A percentile compares a stretch with the other conserved stretches of the same genome.
phyloP scores from a whole-genome alignment of 2,113 vertebrate species.

The Cichladusa arquata region DNA sequence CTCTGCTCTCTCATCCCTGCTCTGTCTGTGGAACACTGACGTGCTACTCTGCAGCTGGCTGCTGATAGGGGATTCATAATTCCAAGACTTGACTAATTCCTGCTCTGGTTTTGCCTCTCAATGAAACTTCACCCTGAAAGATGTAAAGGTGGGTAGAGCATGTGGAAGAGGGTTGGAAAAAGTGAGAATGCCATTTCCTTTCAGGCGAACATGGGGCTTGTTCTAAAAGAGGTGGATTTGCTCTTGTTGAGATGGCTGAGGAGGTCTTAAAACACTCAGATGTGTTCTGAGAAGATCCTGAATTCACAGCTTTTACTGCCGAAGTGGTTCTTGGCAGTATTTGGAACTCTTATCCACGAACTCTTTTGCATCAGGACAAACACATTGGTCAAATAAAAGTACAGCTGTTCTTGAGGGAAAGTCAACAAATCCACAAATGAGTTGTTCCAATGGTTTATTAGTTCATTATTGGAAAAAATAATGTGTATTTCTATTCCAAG shows the following conservation, averaged over 20 bases:
- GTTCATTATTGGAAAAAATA: background rate
- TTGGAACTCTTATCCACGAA: background rate
- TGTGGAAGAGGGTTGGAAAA: background rate
- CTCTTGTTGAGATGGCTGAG: background rate
- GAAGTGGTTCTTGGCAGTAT: background rate
- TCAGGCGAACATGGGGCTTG: rapidly evolving
- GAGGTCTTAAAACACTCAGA: background rate
- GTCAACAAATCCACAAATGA: background rate
- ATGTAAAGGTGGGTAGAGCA: background rate
- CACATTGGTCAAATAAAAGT: background rate
- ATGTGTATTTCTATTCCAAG: background rate
- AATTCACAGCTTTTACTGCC: background rate
- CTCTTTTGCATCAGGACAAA: background rate
- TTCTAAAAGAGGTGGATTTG: background rate
- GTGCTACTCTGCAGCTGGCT: background rate
- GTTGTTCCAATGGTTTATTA: background rate
- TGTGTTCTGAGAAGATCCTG: background rate
- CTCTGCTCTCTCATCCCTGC: background rate
- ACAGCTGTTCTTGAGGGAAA: background rate
- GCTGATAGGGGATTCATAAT: background rate
- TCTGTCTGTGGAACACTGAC: background rate
- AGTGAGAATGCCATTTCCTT: background rate
- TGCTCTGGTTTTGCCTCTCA: background rate
- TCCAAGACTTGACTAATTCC: background rate
- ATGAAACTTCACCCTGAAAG: background rate